Percentiles rank a stretch among this genome's conserved stretches.
Evolutionary conservation across 1,140 invertebrate species (phyloP).

Genomic region (Drosophila micromelanica): DNA sequence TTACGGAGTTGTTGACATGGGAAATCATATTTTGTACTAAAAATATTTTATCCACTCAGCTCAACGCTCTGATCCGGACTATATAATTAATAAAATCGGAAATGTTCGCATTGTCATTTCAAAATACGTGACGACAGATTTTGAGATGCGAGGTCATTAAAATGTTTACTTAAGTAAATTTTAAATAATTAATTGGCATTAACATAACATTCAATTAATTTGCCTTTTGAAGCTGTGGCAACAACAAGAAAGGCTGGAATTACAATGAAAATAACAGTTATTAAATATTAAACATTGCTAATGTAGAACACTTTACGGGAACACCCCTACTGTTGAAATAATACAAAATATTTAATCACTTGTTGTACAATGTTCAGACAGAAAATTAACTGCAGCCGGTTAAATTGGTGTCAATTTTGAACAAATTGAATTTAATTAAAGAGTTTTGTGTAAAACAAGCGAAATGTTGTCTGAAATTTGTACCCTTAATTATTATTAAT

Average conservation of each 20-base stretch:
- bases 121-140: not conserved
- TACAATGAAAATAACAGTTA: constrained; percentile 7
- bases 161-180: not conserved
- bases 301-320: constrained; percentile 7
- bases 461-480: constrained; percentile 23
- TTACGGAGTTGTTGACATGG: too few species aligned
- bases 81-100: too few species aligned
- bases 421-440: constrained; percentile 53
- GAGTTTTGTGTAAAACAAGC: constrained; percentile 35
- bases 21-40: not conserved
- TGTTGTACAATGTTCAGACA: not conserved
- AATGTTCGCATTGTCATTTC: not conserved
- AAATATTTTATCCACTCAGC: not conserved
- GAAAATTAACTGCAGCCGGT: constrained; percentile 8
- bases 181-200: not conserved
- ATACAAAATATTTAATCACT: constrained; percentile 7
- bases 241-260: not conserved
- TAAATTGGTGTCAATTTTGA: constrained; percentile 46
- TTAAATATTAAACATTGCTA: constrained; percentile 11
- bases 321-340: constrained; percentile 8
- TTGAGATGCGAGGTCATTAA: not conserved
- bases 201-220: constrained; percentile 2
- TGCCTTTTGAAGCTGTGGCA: not conserved
- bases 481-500: constrained; percentile 64
- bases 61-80: not conserved